A percentile compares a stretch with the other conserved stretches of the same genome.
phyloP scores from a whole-genome alignment of 1,140 invertebrate genomes.

The Halesus radiatus region DNA sequence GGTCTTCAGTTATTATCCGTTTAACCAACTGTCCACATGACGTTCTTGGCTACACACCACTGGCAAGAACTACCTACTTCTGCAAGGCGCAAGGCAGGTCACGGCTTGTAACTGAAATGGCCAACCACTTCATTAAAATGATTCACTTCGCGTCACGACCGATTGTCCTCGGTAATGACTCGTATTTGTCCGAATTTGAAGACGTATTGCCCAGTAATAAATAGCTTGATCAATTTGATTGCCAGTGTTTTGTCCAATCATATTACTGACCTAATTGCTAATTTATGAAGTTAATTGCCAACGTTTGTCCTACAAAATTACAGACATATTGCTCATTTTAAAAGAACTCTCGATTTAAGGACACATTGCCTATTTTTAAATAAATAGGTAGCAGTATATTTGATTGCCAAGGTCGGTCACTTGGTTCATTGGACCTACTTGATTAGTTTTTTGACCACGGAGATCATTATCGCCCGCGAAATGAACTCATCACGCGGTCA shows the following conservation, averaged over 20 bases:
- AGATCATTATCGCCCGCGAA: not conserved
- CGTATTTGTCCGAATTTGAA: not conserved
- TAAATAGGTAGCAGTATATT: not conserved
- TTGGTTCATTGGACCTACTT: not conserved
- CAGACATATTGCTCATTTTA: too few species aligned
- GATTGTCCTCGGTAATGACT: slow-evolving; percentile 13
- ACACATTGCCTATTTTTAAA: too few species aligned
- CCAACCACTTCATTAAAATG: slow-evolving; percentile 21
- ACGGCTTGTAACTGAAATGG: slow-evolving; percentile 4
- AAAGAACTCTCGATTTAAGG: too few species aligned
- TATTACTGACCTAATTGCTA: too few species aligned
- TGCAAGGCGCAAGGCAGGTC: slow-evolving; percentile 2
- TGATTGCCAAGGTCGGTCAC: slow-evolving; percentile 19
- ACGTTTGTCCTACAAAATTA: too few species aligned
- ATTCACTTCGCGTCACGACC: slow-evolving; percentile 3
- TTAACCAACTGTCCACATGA: slow-evolving; percentile 23
- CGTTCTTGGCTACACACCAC: not conserved
- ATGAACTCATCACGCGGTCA: slow-evolving; percentile 1
- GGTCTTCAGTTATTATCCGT: slow-evolving; percentile 23
- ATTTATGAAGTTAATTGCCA: not conserved
- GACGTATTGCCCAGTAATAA: not conserved
- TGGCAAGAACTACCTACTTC: not conserved
- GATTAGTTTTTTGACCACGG: not conserved
- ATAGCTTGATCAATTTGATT: not conserved
- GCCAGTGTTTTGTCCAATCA: not conserved